phyloP scores from a whole-genome alignment of 2,888 invertebrate species.

The Sturmia bella region DNA sequence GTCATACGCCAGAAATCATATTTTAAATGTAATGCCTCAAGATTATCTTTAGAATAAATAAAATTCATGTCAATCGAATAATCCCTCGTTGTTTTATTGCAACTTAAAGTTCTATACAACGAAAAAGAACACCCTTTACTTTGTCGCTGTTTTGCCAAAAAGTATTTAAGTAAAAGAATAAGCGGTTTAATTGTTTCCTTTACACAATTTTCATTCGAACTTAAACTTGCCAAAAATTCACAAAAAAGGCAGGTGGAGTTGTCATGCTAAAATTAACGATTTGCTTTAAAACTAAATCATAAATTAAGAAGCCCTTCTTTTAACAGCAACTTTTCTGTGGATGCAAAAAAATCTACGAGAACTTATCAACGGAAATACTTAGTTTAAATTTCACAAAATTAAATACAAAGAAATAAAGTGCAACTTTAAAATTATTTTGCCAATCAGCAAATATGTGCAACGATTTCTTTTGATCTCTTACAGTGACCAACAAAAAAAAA shows the following conservation, averaged over 20 bases:
- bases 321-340: not conserved
- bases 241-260: constrained; percentile 41
- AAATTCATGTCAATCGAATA: too few relatives aligned
- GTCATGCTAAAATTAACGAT: constrained; percentile 53
- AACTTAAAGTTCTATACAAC: too few relatives aligned
- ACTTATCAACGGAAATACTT: constrained; percentile 51
- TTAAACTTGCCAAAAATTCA: too few relatives aligned
- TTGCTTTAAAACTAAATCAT: constrained; percentile 43
- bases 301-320: constrained; percentile 37
- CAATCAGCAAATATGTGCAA: constrained; percentile 49
- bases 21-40: too few relatives aligned
- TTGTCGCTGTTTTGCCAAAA: too few relatives aligned
- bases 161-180: too few relatives aligned
- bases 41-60: too few relatives aligned
- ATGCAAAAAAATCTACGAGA: constrained; percentile 1
- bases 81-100: too few relatives aligned
- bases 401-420: constrained; percentile 74
- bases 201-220: too few relatives aligned
- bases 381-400: constrained; percentile 47
- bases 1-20: too few relatives aligned
- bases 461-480: constrained; percentile 60
- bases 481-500: constrained; percentile 9
- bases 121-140: too few relatives aligned
- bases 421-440: constrained; percentile 72
- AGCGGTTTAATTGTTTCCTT: too few relatives aligned